phyloP scores from a whole-genome alignment of 1,140 invertebrate species.

The Chlorops oryzae region DNA sequence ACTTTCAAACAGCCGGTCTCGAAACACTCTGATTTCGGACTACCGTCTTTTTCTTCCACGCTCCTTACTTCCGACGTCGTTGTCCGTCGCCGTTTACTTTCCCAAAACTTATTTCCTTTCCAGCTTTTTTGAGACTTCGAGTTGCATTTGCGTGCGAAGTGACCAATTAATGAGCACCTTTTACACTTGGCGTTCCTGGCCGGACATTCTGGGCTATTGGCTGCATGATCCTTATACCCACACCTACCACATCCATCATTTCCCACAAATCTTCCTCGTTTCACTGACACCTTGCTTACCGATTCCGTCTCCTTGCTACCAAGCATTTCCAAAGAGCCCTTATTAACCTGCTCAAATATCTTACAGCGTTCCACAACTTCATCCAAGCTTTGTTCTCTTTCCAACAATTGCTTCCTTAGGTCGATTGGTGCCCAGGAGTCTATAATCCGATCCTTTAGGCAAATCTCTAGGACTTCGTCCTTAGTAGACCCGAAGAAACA shows the following conservation, averaged over 20 bases:
- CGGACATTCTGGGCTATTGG: not conserved
- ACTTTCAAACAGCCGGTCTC: too few relatives aligned
- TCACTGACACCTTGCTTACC: too few relatives aligned
- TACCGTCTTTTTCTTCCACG: too few relatives aligned
- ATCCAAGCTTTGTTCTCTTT: slow-evolving; percentile 24
- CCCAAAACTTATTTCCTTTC: not conserved
- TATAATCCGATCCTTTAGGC: slow-evolving; percentile 29
- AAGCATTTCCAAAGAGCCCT: too few relatives aligned
- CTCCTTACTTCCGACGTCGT: not conserved
- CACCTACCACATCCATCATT: slow-evolving; percentile 14
- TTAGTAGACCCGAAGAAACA: slow-evolving; percentile 21
- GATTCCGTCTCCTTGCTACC: too few relatives aligned
- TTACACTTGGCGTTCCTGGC: not conserved
- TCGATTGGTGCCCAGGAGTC: slow-evolving; percentile 26
- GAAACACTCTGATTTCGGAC: too few relatives aligned
- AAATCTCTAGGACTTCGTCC: slow-evolving; percentile 28
- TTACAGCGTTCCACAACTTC: too few relatives aligned
- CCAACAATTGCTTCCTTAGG: slow-evolving; percentile 26
- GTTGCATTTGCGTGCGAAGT: slow-evolving; percentile 2
- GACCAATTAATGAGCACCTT: not conserved
- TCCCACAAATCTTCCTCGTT: too few relatives aligned
- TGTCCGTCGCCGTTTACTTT: not conserved
- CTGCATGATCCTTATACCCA: not conserved
- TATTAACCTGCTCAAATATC: too few relatives aligned
- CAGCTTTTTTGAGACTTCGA: not conserved